Percentiles rank a stretch among this genome's conserved stretches.
These are phyloP conservation scores for Caenorhabditis sp. DNA, from an alignment of 2,888 invertebrate genomes.

Conservation along the genomic window DNA sequence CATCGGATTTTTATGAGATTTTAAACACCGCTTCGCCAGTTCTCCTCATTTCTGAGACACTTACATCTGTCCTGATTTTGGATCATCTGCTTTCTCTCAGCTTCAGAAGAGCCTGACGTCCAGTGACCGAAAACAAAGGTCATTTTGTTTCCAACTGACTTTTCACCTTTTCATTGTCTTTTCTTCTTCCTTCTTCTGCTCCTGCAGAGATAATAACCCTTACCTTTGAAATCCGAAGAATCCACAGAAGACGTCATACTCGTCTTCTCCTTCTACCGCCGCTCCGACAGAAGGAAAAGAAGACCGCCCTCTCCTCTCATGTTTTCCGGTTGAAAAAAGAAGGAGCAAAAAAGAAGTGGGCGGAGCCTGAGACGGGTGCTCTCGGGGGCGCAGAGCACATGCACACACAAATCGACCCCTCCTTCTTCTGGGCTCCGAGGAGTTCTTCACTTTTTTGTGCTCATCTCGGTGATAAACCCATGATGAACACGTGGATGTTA, in stretches of 20 bases:
- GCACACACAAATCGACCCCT: slow-evolving; percentile 49
- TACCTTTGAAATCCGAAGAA: slow-evolving; percentile 26
- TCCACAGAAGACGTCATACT: slow-evolving; percentile 32
- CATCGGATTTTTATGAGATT: not conserved
- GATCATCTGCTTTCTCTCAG: slow-evolving; percentile 8
- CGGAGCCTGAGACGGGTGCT: slow-evolving; percentile 35
- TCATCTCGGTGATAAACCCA: slow-evolving; percentile 29
- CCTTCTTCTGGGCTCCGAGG: slow-evolving; percentile 42
- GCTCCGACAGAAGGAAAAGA: slow-evolving; percentile 26
- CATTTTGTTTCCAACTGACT: slow-evolving; percentile 34
- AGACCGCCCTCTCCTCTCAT: slow-evolving; percentile 47
- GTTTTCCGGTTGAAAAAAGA: slow-evolving; percentile 60
- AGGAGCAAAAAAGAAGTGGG: slow-evolving; percentile 52
- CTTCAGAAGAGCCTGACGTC: slow-evolving; percentile 13
- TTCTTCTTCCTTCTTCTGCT: slow-evolving; percentile 9
- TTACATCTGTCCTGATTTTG: not conserved
- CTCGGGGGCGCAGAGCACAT: slow-evolving; percentile 43
- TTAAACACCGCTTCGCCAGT: not conserved
- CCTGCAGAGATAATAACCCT: slow-evolving; percentile 54
- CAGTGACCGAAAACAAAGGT: slow-evolving; percentile 27
- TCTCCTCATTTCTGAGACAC: not conserved
- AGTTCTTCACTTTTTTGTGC: slow-evolving; percentile 25
- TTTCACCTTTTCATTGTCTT: slow-evolving; percentile 43
- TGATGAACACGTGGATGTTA: slow-evolving; percentile 6
- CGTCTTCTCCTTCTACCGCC: slow-evolving; percentile 38